A percentile compares a stretch with the other conserved stretches of the same genome.
Conservation (phyloP, 2,113 vertebrate species). For the Circaetus cinerascens region DNA sequence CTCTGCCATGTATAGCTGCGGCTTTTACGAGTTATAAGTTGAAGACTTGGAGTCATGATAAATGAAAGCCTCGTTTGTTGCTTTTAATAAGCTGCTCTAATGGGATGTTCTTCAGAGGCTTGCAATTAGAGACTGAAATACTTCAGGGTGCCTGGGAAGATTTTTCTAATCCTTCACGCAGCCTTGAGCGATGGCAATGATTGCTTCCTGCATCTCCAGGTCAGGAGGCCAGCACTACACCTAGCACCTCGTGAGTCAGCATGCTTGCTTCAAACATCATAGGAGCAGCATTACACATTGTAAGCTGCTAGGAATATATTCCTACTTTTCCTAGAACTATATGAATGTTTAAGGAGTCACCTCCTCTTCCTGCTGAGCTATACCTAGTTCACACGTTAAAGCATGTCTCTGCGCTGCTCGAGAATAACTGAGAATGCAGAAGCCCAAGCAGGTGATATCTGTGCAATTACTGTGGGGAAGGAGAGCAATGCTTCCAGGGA, state of each 20-base stretch:
- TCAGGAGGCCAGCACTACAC: background rate
- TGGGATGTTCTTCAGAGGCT: slow-evolving; percentile 27
- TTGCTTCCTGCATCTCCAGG: background rate
- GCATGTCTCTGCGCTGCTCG: fast-evolving
- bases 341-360: background rate
- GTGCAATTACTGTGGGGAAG: background rate
- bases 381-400: background rate
- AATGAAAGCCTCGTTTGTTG: background rate
- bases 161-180: background rate
- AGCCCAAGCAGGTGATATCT: background rate
- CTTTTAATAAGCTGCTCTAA: slow-evolving; percentile 56
- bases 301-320: background rate
- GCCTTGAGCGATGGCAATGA: background rate
- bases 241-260: background rate
- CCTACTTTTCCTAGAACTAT: background rate
- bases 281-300: background rate
- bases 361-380: background rate
- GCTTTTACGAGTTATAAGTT: background rate
- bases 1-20: background rate
- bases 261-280: background rate
- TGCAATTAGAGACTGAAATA: slow-evolving; percentile 24
- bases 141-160: background rate
- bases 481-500: background rate
- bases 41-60: background rate
- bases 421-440: background rate